These are phyloP conservation scores for Acleris sparsana DNA, from an alignment of 2,888 invertebrate genomes.

Conservation along the genomic window DNA sequence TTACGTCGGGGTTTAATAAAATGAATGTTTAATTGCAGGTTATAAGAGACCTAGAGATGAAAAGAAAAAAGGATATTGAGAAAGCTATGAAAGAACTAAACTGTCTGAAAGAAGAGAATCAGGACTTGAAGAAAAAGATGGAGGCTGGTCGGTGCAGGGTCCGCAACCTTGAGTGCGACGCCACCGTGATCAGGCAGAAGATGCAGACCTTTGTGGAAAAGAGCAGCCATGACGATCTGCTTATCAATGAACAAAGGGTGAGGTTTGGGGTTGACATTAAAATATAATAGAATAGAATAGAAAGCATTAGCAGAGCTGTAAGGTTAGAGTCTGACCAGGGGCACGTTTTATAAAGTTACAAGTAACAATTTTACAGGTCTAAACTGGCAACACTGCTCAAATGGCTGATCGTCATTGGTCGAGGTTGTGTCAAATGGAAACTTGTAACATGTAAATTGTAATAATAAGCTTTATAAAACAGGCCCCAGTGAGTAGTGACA, in stretches of 20 bases:
- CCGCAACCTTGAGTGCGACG: constrained; percentile 87
- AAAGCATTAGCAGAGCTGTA: not conserved
- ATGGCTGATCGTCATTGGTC: too few species aligned
- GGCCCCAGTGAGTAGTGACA: too few species aligned
- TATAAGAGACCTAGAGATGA: constrained; percentile 81
- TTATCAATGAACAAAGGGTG: constrained; percentile 85
- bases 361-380: too few species aligned
- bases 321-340: too few species aligned
- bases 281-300: not conserved
- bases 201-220: constrained; percentile 85
- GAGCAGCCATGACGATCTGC: constrained; percentile 84
- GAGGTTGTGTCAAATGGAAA: too few species aligned
- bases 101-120: constrained; percentile 79
- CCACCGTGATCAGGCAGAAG: constrained; percentile 82
- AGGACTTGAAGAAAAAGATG: constrained; percentile 85
- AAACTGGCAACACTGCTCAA: too few species aligned
- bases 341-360: too few species aligned
- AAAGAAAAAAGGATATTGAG: constrained; percentile 84
- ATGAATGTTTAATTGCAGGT: constrained; percentile 48
- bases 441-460: too few species aligned
- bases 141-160: constrained; percentile 87
- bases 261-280: constrained; percentile 38
- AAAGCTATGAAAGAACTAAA: constrained; percentile 84
- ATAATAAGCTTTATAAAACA: too few species aligned
- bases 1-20: too few species aligned